Conservation (phyloP, 2,797 vertebrate genomes). For the Brotula barbata region DNA sequence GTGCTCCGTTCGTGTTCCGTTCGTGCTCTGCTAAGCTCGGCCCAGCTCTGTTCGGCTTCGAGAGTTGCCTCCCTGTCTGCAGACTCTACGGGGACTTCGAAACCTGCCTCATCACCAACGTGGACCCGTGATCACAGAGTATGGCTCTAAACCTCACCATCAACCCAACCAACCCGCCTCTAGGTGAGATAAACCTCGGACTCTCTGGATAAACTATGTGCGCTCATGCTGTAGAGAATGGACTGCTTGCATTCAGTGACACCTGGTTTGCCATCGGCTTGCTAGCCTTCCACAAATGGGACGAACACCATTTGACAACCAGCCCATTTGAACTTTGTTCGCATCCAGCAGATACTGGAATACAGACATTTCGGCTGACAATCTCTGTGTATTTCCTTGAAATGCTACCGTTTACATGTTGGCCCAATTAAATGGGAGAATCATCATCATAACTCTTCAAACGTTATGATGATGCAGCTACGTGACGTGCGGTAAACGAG, state of each 20-base stretch:
- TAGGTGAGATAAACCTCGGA: constrained; percentile 66
- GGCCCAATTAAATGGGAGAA: too few species aligned
- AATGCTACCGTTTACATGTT: too few species aligned
- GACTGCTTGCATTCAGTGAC: constrained; percentile 17
- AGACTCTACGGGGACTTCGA: constrained; percentile 2
- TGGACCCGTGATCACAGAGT: constrained; percentile 34
- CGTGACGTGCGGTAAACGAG: neutral
- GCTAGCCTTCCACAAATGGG: constrained; percentile 22
- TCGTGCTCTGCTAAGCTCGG: neutral
- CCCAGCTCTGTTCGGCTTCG: neutral
- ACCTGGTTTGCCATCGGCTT: constrained; percentile 26
- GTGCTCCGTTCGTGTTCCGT: too few species aligned
- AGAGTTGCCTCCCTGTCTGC: constrained; percentile 5
- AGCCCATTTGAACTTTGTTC: neutral
- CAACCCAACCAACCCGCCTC: constrained; percentile 75
- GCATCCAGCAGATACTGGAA: too few species aligned
- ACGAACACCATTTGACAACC: neutral
- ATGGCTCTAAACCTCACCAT: constrained; percentile 80
- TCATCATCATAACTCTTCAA: too few species aligned
- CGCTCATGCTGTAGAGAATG: neutral
- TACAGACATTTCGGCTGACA: neutral
- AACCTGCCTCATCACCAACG: constrained; percentile 8
- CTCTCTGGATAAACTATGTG: neutral
- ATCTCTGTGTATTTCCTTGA: too few species aligned
- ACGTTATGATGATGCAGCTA: neutral